Conservation (phyloP, 1,140 invertebrate genomes). For the Anadara kagoshimensis region DNA sequence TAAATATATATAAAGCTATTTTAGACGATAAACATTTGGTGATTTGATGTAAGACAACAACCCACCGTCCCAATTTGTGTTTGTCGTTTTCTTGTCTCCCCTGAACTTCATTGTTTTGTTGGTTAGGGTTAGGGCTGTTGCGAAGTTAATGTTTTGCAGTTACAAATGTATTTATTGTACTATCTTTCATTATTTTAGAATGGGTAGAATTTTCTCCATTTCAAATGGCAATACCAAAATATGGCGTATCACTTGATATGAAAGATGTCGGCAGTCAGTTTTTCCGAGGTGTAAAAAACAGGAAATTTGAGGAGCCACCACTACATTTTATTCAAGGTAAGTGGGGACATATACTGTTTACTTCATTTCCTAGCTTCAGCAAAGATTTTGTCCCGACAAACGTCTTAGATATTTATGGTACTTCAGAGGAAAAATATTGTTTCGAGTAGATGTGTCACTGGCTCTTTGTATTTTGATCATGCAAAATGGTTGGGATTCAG, state of each 20-base stretch:
- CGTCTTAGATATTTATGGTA: too few relatives aligned
- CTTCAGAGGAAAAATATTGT: too few relatives aligned
- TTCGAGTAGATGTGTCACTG: too few relatives aligned
- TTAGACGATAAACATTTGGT: background rate
- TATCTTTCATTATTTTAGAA: conserved; percentile 65
- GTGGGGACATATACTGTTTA: too few relatives aligned
- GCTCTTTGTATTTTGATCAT: too few relatives aligned
- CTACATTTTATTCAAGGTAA: conserved; percentile 24
- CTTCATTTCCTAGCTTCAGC: too few relatives aligned
- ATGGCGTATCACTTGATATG: conserved; percentile 71
- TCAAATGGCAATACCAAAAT: conserved; percentile 72
- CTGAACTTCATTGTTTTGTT: background rate
- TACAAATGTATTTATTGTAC: too few relatives aligned
- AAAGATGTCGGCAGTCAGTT: conserved; percentile 70
- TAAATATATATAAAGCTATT: too few relatives aligned
- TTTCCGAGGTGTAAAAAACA: conserved; percentile 64
- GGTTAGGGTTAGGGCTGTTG: background rate
- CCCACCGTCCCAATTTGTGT: background rate
- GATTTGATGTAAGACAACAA: background rate
- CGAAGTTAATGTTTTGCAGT: background rate
- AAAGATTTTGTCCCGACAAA: too few relatives aligned
- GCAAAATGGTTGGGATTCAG: too few relatives aligned
- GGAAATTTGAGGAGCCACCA: conserved; percentile 30
- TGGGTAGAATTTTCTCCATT: conserved; percentile 74
- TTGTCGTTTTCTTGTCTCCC: background rate